phyloP scores from a whole-genome alignment of 2,888 invertebrate genomes.

The Tetramorium bicarinatum region DNA sequence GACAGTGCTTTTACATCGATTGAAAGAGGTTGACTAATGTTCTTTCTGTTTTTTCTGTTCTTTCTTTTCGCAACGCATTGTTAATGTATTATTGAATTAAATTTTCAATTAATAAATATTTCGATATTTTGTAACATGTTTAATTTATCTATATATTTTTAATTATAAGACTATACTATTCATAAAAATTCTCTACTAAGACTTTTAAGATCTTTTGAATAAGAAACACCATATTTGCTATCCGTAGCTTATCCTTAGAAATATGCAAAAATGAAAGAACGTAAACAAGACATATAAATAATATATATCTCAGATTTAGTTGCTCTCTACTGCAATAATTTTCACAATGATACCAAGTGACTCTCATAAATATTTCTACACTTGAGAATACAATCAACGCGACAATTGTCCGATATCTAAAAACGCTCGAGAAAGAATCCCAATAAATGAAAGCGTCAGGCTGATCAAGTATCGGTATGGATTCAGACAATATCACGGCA shows the following conservation, averaged over 20 bases:
- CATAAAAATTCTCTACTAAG: too few species aligned
- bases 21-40: not conserved
- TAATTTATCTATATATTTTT: not conserved
- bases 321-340: not conserved
- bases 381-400: conserved; percentile 26
- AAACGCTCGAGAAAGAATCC: conserved; percentile 25
- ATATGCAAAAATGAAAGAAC: not conserved
- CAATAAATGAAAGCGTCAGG: conserved; percentile 32
- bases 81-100: not conserved
- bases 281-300: not conserved
- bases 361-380: conserved; percentile 36
- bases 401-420: conserved; percentile 26
- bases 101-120: not conserved
- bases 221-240: too few species aligned
- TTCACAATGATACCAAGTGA: conserved; percentile 18
- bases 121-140: not conserved
- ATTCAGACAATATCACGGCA: conserved; percentile 26
- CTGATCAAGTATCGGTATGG: conserved; percentile 10
- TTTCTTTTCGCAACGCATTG: not conserved
- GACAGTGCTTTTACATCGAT: not conserved
- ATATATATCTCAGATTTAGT: not conserved
- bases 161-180: not conserved
- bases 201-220: too few species aligned
- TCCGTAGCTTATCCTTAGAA: too few species aligned
- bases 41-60: not conserved